phyloP scores from a whole-genome alignment of 2,113 vertebrate species.

The Vicugna pacos region DNA sequence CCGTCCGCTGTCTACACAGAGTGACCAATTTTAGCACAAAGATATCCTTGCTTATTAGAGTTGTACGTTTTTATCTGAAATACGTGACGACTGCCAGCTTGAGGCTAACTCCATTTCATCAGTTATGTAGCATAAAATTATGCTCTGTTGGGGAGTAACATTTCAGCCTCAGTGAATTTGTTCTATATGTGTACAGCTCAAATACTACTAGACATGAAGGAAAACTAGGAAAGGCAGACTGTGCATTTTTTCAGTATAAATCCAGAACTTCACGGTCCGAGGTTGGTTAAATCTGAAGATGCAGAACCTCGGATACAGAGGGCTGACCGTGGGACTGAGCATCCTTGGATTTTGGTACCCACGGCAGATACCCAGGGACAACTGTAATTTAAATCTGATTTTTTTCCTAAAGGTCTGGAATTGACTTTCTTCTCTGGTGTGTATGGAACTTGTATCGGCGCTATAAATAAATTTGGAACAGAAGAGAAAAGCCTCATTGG shows the following conservation, averaged over 20 bases:
- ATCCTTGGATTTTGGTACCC: neutral
- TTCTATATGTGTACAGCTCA: neutral
- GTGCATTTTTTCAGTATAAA: neutral
- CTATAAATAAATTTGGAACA: slow-evolving; percentile 93
- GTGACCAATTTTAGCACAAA: neutral
- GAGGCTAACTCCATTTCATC: neutral
- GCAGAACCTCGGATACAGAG: neutral
- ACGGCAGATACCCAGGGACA: neutral
- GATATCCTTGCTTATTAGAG: neutral
- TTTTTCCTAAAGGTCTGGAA: slow-evolving; percentile 91
- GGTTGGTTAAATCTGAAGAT: neutral
- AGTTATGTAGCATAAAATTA: fast-evolving
- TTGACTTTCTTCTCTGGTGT: slow-evolving; percentile 98
- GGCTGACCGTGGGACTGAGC: neutral
- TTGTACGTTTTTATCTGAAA: neutral
- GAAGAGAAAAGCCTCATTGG: slow-evolving; percentile 97
- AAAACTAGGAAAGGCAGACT: neutral
- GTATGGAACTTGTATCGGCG: slow-evolving; percentile 96
- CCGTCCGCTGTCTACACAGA: neutral
- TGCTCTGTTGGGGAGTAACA: fast-evolving
- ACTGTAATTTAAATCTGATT: neutral
- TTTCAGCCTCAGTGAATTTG: neutral
- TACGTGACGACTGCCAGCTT: slow-evolving; percentile 50
- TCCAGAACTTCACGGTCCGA: neutral
- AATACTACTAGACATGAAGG: neutral